Percentiles rank a stretch among this genome's conserved stretches.
phyloP scores from a whole-genome alignment of 2,888 invertebrate genomes.

The Pristionchus exspectatus region DNA sequence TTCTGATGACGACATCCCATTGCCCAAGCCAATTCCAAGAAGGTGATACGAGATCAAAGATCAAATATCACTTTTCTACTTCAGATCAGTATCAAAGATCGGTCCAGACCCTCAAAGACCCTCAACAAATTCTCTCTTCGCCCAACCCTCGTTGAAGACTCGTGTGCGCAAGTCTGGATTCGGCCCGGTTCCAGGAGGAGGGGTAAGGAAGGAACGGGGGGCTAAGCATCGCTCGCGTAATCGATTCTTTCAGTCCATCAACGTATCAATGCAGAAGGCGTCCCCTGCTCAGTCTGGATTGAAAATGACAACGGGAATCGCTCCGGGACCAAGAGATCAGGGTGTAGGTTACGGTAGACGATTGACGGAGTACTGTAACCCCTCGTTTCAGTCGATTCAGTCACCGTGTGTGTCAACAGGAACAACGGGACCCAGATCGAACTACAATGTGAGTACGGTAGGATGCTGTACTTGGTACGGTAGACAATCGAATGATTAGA shows the following conservation, averaged over 20 bases:
- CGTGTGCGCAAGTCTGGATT: background rate
- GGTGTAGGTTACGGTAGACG: background rate
- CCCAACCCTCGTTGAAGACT: background rate
- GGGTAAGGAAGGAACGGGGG: background rate
- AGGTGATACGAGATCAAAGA: background rate
- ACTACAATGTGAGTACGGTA: slow-evolving; percentile 11
- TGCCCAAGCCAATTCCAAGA: background rate
- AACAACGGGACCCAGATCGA: background rate
- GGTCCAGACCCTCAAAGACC: no score
- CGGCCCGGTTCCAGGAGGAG: background rate
- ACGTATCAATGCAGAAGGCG: background rate
- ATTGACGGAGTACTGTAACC: background rate
- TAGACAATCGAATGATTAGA: background rate
- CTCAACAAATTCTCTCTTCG: background rate
- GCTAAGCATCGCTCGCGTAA: background rate
- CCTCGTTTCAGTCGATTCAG: background rate
- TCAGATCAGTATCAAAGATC: background rate
- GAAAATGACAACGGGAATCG: background rate
- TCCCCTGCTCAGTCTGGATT: background rate
- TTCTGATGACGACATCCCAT: background rate
- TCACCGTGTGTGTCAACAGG: background rate
- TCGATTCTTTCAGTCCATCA: background rate
- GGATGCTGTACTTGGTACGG: background rate
- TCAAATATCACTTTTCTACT: background rate
- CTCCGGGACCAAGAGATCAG: background rate